Percentiles rank a stretch among this genome's conserved stretches.
Evolutionary conservation across 53 echinoderm and acorn worm genomes (phyloP).

Genomic region (Crossaster papposus): DNA sequence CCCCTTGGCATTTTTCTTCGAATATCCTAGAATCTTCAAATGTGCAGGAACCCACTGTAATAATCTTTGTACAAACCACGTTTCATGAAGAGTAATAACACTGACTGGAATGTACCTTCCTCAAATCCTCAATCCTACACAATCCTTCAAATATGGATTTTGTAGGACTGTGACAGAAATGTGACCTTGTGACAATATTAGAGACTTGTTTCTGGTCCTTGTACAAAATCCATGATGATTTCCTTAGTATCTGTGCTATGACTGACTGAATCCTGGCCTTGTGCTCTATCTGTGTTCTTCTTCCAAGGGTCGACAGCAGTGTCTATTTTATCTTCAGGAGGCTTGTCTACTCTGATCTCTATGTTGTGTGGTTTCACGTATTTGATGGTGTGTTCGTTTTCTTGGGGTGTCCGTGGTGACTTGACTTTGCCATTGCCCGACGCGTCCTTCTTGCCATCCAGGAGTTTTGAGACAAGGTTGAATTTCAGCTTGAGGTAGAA

Average conservation of each 20-base stretch:
- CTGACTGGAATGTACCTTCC: no score
- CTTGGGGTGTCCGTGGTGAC: conserved; percentile 27
- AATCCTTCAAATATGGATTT: no score
- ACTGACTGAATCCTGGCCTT: not conserved
- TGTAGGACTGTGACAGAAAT: no score
- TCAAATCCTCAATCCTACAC: no score
- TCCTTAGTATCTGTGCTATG: not conserved
- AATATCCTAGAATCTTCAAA: no score
- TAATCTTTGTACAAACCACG: no score
- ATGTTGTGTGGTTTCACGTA: conserved; percentile 18
- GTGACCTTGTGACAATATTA: not conserved
- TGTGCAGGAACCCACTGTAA: no score
- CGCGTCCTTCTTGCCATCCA: not conserved
- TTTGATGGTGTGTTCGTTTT: conserved; percentile 15
- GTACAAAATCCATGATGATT: conserved; percentile 13
- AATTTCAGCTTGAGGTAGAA: conserved; percentile 14
- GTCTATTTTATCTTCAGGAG: conserved; percentile 28
- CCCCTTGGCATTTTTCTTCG: no score
- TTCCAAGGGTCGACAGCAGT: not conserved
- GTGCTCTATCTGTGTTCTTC: not conserved
- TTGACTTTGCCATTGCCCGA: not conserved
- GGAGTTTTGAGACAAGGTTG: not conserved
- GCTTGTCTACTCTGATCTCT: conserved; percentile 18
- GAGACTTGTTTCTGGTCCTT: conserved; percentile 15
- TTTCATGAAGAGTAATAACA: no score